phyloP scores from a whole-genome alignment of 2,797 vertebrate genomes.

The Cirrhinus mrigala region DNA sequence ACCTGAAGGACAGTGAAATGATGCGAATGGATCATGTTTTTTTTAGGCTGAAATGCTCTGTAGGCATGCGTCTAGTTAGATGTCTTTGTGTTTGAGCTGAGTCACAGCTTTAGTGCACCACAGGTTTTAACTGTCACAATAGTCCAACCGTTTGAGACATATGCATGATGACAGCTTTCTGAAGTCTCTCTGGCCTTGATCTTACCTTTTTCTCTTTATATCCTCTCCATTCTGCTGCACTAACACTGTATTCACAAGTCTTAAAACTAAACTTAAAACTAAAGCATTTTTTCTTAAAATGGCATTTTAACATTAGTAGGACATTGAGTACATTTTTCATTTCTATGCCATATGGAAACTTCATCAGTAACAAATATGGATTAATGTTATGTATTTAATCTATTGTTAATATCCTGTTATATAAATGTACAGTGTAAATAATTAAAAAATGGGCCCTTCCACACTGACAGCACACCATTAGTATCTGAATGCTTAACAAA shows the following conservation, averaged over 20 bases:
- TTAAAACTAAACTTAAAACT: neutral
- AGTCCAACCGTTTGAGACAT: slow-evolving; percentile 3
- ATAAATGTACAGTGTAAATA: neutral
- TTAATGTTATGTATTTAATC: neutral
- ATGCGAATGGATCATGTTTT: neutral
- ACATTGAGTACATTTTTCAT: neutral
- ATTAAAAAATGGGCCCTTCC: neutral
- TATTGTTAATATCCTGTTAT: neutral
- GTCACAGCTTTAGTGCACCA: slow-evolving; percentile 28
- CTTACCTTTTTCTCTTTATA: neutral
- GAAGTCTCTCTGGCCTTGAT: slow-evolving; percentile 17
- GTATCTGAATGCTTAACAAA: neutral
- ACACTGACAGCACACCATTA: neutral
- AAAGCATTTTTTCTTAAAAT: neutral
- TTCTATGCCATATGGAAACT: neutral
- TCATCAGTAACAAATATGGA: neutral
- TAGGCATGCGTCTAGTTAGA: slow-evolving; percentile 25
- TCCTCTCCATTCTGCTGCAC: neutral
- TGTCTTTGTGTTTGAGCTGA: slow-evolving; percentile 18
- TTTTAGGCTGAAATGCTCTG: slow-evolving; percentile 17
- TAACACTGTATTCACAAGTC: neutral
- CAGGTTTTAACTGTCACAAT: slow-evolving; percentile 19
- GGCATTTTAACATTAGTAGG: neutral
- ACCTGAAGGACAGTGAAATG: slow-evolving; percentile 9
- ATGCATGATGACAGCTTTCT: slow-evolving; percentile 16